A percentile compares a stretch with the other conserved stretches of the same genome.
These are phyloP conservation scores for Chaetogeoica ovagalla DNA, from an alignment of 2,888 invertebrate species.

Conservation along the genomic window DNA sequence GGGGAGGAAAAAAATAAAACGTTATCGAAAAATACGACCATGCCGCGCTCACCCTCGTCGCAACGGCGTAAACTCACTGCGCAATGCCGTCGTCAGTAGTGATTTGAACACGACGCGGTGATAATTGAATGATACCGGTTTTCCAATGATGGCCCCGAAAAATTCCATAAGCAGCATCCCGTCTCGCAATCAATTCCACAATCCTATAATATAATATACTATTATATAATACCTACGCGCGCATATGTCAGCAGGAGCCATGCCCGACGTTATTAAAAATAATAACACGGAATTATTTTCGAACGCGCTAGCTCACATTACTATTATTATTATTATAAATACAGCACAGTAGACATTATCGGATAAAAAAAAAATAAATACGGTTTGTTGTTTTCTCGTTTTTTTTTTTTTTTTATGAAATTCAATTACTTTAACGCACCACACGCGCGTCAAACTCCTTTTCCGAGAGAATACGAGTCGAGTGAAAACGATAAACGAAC, in stretches of 20 bases:
- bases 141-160: not conserved
- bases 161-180: constrained; percentile 10
- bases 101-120: constrained; percentile 27
- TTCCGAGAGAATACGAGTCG: not conserved
- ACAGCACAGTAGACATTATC: not conserved
- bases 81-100: not conserved
- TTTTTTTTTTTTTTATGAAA: not conserved
- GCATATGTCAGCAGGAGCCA: not conserved
- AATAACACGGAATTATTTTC: constrained; percentile 33
- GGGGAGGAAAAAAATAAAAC: no score
- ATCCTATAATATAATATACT: no score
- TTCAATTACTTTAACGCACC: not conserved
- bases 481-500: no score
- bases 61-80: not conserved
- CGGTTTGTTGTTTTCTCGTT: no score
- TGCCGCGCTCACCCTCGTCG: constrained; percentile 22
- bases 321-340: no score
- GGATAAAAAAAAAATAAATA: constrained; percentile 4
- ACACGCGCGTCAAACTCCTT: no score
- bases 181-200: no score
- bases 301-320: constrained; percentile 17
- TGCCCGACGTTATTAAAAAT: constrained; percentile 18
- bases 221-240: no score
- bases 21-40: not conserved
- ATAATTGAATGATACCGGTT: constrained; percentile 48